Base-by-base conservation (phyloP, 1,140 invertebrate genomes). In the Drosophila pandora region DNA sequence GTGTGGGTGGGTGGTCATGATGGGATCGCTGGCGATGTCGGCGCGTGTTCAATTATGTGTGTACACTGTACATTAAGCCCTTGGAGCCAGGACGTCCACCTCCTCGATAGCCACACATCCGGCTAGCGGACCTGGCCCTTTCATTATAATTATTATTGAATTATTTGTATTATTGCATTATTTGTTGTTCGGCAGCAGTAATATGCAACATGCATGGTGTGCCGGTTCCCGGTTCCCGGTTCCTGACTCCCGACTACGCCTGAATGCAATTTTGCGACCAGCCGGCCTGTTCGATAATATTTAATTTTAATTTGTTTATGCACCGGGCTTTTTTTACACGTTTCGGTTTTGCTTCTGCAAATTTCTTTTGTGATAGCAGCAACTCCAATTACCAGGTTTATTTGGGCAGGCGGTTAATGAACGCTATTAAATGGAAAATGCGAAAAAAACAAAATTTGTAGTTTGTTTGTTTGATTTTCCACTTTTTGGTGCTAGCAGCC, bases 231-330 rank as follows among this genome's bases (percentile, higher is more conserved):
- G 25, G 25, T 28, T 28, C n/a, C n/a, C 7, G n/a, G 22, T 32
- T 28, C 53, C 39, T 28, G 34, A 43, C 49, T 41, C 53, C 39
- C 34, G 34, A 43, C 49, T 41, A 50, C 12, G 25, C 56, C 75
- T 48, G 72, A 85, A 77, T 78, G 79, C 65, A 88, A 78, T 88
- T 87, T 87, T 23, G 49, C 30, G 49, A 49, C 32, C 57, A 50
- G 56, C 61, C 52, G 41, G 41, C 59, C 72, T 87, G 79, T 77
- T 50, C 53, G 71, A 82, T 71, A 87, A 87, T 85, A 87, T 85
- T 85, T 62, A 85, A 87, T 80, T 88, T 85, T 87, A 88, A 85
- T 85, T 85, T 88, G 82, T 88, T 85, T 82, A 85, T 87, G 76
- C 65, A 79, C 60, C 49, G 62, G 37, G 25, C 48, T 49, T 47